Conservation (phyloP, 2,888 invertebrate genomes). For the Polyploca ridens region DNA sequence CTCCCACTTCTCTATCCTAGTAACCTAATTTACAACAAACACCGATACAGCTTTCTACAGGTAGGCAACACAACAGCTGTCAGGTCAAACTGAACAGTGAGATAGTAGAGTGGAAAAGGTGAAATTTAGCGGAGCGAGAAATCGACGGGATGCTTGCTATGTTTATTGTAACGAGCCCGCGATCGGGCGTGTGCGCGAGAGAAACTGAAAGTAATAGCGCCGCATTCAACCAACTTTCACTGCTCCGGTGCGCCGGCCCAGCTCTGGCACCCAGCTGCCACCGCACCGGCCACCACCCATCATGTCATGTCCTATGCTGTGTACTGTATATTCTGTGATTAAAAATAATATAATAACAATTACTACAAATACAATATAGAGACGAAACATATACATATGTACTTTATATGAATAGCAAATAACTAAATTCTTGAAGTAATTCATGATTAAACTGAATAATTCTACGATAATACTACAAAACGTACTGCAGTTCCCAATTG, state of each 20-base stretch:
- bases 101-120: conserved; percentile 78
- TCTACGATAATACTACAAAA: too few species aligned
- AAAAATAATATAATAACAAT: too few species aligned
- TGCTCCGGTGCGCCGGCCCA: conserved; percentile 61
- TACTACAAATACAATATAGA: too few species aligned
- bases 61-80: conserved; percentile 43
- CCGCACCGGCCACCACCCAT: background rate
- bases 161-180: conserved; percentile 82
- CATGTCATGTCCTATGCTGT: background rate
- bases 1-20: conserved; percentile 18
- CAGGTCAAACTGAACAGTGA: conserved; percentile 68
- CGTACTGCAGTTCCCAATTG: too few species aligned
- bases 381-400: too few species aligned
- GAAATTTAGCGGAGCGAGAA: conserved; percentile 83
- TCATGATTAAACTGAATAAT: too few species aligned
- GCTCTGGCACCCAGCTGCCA: conserved; percentile 28
- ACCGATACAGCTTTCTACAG: conserved; percentile 67
- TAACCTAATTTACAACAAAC: conserved; percentile 27
- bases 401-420: too few species aligned
- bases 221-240: conserved; percentile 84
- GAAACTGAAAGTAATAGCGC: conserved; percentile 83
- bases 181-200: conserved; percentile 77
- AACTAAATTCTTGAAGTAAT: too few species aligned
- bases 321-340: too few species aligned
- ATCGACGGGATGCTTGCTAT: conserved; percentile 82